A percentile compares a stretch with the other conserved stretches of the same genome.
Evolutionary conservation across 1,140 invertebrate species (phyloP).

Genomic region (Trichonephila clavata): DNA sequence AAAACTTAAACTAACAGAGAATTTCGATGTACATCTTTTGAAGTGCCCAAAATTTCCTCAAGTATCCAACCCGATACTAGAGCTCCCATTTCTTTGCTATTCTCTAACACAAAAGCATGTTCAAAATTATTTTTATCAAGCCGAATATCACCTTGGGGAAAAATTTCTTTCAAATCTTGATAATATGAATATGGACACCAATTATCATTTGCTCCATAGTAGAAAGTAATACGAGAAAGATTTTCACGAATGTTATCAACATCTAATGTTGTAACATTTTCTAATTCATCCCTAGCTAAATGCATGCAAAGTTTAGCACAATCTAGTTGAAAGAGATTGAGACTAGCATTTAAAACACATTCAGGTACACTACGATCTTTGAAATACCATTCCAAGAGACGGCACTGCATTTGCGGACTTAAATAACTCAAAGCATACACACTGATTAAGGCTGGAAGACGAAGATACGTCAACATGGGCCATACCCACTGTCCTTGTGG

Average conservation of each 20-base stretch:
- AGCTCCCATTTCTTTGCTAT: slow-evolving; percentile 84
- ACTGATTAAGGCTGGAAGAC: slow-evolving; percentile 83
- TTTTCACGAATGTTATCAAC: slow-evolving; percentile 80
- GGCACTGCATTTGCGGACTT: slow-evolving; percentile 81
- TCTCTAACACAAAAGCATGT: slow-evolving; percentile 89
- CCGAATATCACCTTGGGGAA: slow-evolving; percentile 85
- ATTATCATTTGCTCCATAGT: slow-evolving; percentile 88
- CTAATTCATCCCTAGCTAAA: slow-evolving; percentile 82
- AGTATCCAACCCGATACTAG: slow-evolving; percentile 84
- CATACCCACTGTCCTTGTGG: slow-evolving; percentile 86
- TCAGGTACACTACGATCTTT: slow-evolving; percentile 78
- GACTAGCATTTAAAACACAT: slow-evolving; percentile 79
- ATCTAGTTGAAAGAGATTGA: slow-evolving; percentile 80
- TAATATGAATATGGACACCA: slow-evolving; percentile 89
- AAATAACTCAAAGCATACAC: slow-evolving; percentile 84
- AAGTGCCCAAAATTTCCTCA: slow-evolving; percentile 72
- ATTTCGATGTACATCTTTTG: slow-evolving; percentile 75
- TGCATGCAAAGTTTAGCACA: slow-evolving; percentile 82
- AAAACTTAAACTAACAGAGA: slow-evolving; percentile 74
- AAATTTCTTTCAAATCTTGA: slow-evolving; percentile 83
- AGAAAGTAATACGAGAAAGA: slow-evolving; percentile 85
- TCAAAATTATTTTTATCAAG: slow-evolving; percentile 85
- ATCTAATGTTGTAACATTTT: slow-evolving; percentile 81
- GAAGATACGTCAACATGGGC: slow-evolving; percentile 83
- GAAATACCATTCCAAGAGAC: slow-evolving; percentile 80